Base-by-base conservation (phyloP, 1,140 invertebrate genomes). In the Popillia japonica region DNA sequence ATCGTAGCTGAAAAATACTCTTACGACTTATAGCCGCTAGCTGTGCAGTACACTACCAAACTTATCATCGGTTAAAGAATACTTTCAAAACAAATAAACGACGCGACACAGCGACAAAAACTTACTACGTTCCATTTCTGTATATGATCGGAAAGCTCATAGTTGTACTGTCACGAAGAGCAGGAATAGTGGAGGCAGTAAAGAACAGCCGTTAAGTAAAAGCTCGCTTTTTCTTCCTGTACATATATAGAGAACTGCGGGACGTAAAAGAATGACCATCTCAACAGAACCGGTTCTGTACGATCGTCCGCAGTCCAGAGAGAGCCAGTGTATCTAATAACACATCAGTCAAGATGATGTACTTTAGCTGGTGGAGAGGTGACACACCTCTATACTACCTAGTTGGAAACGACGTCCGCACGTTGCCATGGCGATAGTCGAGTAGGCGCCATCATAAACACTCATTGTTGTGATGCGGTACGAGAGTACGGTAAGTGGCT, bases 391-490 rank as follows among this genome's bases (percentile, higher is more conserved):
- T 81, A 77, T 68, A 68, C 61, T 68, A 34, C 78, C 79, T 80
- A 79, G 78, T 78, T 81, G 80, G 76, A 76, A 81, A 80, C 81
- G 79, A 80, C 79, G 81, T 82, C 78, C 80, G 81, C 80, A 78
- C 72, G 79, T 85, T 85, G 83, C 84, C 81, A 86, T 85, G 85
- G 82, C 83, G 82, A 85, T 85, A 81, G 85, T 82, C 85, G 82
- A 84, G 83, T 85, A 86, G 85, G 85, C 85, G 85, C 85, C 85
- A 86, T 86, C 85, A 86, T 86, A 86, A 86, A 86, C 85, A 86
- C 83, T 86, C 84, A 86, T 86, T 86, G 85, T 86, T 86, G 85
- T 86, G 85, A 86, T 86, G 83, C 82, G 82, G 84, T 84, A 79
- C 81, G 78, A 82, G 64, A 68, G 20, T 73, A 75, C 79, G 82